phyloP scores from a whole-genome alignment of 2,888 invertebrate genomes.

The Scaptomyza reducta region DNA sequence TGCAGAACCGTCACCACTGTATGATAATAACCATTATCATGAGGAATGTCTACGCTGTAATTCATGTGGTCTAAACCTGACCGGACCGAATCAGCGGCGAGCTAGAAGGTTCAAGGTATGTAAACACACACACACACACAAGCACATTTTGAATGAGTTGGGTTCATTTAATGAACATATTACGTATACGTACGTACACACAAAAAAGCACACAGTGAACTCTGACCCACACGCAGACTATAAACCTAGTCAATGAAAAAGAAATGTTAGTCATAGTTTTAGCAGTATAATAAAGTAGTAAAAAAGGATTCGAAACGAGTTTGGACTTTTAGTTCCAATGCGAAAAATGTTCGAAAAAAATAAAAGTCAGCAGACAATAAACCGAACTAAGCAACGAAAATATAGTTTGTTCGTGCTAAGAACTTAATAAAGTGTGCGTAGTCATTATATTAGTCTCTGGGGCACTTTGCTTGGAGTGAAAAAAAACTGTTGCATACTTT shows the following conservation, averaged over 20 bases:
- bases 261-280: too few relatives aligned
- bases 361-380: too few relatives aligned
- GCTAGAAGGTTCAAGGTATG: slow-evolving; percentile 87
- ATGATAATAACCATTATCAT: slow-evolving; percentile 98
- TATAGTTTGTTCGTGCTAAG: too few relatives aligned
- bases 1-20: slow-evolving; percentile 94
- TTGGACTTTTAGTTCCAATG: too few relatives aligned
- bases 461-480: background rate
- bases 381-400: background rate
- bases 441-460: background rate
- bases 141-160: slow-evolving; percentile 67
- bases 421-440: background rate
- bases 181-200: too few relatives aligned
- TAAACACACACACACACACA: background rate
- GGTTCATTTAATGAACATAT: slow-evolving; percentile 61
- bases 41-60: slow-evolving; percentile 98
- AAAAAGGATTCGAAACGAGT: too few relatives aligned
- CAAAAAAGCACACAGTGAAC: too few relatives aligned
- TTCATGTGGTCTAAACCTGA: slow-evolving; percentile 96
- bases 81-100: slow-evolving; percentile 93
- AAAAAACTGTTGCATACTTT: slow-evolving; percentile 34
- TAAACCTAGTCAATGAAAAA: too few relatives aligned
- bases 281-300: too few relatives aligned
- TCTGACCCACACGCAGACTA: too few relatives aligned
- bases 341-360: too few relatives aligned